Base-by-base conservation (phyloP, 2,888 invertebrate genomes). In the Allolobophora icterica region DNA sequence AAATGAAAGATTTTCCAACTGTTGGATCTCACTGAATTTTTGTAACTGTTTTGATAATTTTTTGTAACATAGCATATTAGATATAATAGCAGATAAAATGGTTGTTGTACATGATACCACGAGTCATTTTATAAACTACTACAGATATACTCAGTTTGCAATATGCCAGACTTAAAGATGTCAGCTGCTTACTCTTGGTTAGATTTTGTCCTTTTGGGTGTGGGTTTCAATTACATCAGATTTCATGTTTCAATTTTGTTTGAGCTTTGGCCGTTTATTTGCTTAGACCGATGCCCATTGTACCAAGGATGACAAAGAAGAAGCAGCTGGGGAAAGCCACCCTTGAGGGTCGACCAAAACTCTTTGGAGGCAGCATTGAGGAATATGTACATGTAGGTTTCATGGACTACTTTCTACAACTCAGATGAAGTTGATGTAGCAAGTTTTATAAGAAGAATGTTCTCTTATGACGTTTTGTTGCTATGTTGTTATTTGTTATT, bases 321-420 rank as follows among this genome's bases (percentile, higher is more conserved):
- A 96, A 97, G 91, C 93, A 94, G 90, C 94, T 95, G 58, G 95
- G 95, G 13, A 93, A 94, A 89, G 90, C 93, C 52, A 94, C 94
- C 33, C 93, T 93, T 33, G 97, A 97, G 93, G 97, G 97, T 0
- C 97, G 97, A 94, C 97, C 98, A 0, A 97, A 97, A 95, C 96
- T 98, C 93, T 98, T 98, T 96, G 98, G 98, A 89, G 98, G 98
- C 90, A 98, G 97, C 93, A 96, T 98, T 92, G 98, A 98, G 95
- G 98, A 98, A 95, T 98, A 98, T 95, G 96, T 98, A 94, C 98
- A 98, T 95, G 92, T 92, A 90, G 35, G 34, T 87, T 87, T 87
- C n/a, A 33, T 8, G 8, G 24, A 71, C 71, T 71, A 71, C 30
- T n/a, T 5, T 42, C 5, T 71, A 71, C 0, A 71, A 30, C 71